Evolutionary conservation across 2,797 vertebrate species (phyloP).

Genomic region (Sebastes matsubarae): DNA sequence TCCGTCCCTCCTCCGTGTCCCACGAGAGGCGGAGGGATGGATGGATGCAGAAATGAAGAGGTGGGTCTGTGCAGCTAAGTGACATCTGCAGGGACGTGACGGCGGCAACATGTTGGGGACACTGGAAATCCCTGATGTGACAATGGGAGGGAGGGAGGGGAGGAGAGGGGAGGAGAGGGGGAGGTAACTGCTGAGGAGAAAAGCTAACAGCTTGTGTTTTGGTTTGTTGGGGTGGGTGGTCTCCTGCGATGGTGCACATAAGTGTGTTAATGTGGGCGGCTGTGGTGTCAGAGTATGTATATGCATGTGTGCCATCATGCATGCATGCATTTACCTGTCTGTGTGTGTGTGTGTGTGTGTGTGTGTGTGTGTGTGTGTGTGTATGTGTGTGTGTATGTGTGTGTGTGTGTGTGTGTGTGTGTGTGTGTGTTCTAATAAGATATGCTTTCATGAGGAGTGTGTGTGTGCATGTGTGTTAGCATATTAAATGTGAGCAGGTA

Average conservation of each 20-base stretch:
- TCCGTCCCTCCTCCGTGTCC: conserved; percentile 61
- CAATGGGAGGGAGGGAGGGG: conserved; percentile 42
- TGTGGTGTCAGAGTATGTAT: conserved; percentile 36
- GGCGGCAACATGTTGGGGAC: conserved; percentile 64
- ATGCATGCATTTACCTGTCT: conserved; percentile 11
- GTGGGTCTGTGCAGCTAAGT: conserved; percentile 64
- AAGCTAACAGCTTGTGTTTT: conserved; percentile 61
- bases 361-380: neutral
- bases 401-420: neutral
- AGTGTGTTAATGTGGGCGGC: conserved; percentile 51
- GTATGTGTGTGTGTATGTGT: neutral
- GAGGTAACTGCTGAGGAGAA: conserved; percentile 31
- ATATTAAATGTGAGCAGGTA: conserved; percentile 41
- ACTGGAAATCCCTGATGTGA: conserved; percentile 72
- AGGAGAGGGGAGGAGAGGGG: conserved; percentile 16
- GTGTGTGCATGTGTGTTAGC: conserved; percentile 9
- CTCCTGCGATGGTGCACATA: conserved; percentile 51
- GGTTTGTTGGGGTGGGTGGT: conserved; percentile 51
- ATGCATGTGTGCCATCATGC: conserved; percentile 19
- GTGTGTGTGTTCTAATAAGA: neutral
- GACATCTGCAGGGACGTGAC: conserved; percentile 75
- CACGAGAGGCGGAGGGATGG: conserved; percentile 59
- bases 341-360: neutral
- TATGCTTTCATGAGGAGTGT: neutral
- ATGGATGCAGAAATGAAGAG: conserved; percentile 68